Base-by-base conservation (phyloP, 2,888 invertebrate species). In the Plebejus anna region DNA sequence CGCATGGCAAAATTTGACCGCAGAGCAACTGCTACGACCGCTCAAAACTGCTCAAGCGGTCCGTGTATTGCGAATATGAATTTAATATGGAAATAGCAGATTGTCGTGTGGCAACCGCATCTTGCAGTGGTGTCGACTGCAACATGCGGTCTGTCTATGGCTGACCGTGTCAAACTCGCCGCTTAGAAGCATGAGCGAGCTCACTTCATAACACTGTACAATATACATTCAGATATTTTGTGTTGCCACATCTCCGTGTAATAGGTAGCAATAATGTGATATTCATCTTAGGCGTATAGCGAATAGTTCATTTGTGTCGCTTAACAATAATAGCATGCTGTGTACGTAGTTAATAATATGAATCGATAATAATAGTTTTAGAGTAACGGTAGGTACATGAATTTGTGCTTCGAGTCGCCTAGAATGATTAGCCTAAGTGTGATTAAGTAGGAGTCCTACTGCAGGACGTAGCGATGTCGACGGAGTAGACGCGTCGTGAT, bases 201-300 rank as follows among this genome's bases (percentile, higher is more conserved):
- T 73, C 32, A 76, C 83, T 84, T 81, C 79, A 81, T 83, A 83
- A 84, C 79, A 77, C 79, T 80, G 79, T 79, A 81, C 79, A 77
- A 79, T 80, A 79, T 79, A 81, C 80, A 78, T 71, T 72, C 81
- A 81, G 81, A 83, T 85, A 84, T 82, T 82, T 84, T 81, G 79
- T 83, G 84, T 88, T 88, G 84, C 86, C 83, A 86, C 88, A 89
- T 86, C 84, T 85, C 85, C 86, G 82, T 86, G 80, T 84, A 83
- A 85, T 86, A 85, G 84, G 87, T 91, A 89, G 88, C 85, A 86
- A 88, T 88, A 90, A 89, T 91, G 91, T 91, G 90, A 91, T 92
- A 91, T 89, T 89, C 86, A 88, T 88, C 86, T 86, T 90, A 90
- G 88, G 86, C 83, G 81, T 80, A 76, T 86, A 87, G 84, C 79